Evolutionary conservation across 2,113 vertebrate genomes (phyloP).

Genomic region (Mesocricetus auratus): DNA sequence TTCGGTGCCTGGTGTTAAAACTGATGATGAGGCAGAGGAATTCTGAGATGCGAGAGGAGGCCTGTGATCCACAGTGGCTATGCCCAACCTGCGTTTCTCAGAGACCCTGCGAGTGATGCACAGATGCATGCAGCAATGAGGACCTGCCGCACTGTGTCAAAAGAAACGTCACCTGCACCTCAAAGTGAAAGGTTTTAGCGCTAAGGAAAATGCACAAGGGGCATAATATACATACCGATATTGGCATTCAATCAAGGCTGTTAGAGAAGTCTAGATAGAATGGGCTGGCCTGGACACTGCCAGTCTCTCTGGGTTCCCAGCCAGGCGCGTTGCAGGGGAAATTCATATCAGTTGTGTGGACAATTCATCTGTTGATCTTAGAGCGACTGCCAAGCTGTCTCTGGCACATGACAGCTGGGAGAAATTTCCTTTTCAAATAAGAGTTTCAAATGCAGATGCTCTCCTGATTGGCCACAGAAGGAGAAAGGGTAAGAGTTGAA

Average conservation of each 20-base stretch:
- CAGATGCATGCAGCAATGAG: neutral
- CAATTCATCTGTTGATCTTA: slow-evolving; percentile 61
- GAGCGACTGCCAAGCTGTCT: slow-evolving; percentile 75
- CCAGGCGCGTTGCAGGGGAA: neutral
- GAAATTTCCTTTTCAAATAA: slow-evolving; percentile 65
- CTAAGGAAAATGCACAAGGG: neutral
- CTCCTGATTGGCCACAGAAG: slow-evolving; percentile 41
- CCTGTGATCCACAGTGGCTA: neutral
- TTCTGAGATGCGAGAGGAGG: neutral
- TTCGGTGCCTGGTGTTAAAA: neutral
- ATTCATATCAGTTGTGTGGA: slow-evolving; percentile 19
- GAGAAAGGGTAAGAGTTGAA: neutral
- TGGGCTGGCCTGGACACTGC: neutral
- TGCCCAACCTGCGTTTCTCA: neutral
- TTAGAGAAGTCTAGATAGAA: neutral
- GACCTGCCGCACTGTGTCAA: slow-evolving; percentile 37
- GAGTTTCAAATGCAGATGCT: slow-evolving; percentile 50
- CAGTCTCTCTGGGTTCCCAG: slow-evolving; percentile 37
- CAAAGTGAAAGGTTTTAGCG: neutral
- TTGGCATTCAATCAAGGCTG: slow-evolving; percentile 57
- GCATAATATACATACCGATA: neutral
- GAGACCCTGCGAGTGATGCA: accelerated
- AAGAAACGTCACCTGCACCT: slow-evolving; percentile 52
- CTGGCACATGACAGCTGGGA: slow-evolving; percentile 66
- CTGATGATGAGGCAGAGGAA: neutral